phyloP scores from a whole-genome alignment of 2,888 invertebrate genomes.

The Meta bourneti region DNA sequence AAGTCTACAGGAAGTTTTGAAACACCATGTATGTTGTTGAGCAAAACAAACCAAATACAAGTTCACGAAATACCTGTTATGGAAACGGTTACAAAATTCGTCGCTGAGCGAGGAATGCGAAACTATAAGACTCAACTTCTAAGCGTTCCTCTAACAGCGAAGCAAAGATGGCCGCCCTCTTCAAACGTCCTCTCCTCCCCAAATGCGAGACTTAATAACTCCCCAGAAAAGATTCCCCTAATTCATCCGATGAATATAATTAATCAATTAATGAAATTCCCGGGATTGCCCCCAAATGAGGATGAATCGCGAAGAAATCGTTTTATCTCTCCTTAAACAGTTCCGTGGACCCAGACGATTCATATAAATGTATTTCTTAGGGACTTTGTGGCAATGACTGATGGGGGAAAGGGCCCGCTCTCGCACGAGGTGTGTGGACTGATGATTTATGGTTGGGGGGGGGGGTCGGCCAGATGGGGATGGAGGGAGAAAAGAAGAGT shows the following conservation, averaged over 20 bases:
- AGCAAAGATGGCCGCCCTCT: neutral
- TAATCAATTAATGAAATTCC: constrained; percentile 45
- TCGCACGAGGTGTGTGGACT: constrained; percentile 11
- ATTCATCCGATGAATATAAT: constrained; percentile 17
- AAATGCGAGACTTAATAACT: neutral
- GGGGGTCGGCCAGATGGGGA: neutral
- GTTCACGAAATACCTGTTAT: no score
- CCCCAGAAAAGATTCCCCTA: neutral
- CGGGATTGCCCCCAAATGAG: constrained; percentile 1
- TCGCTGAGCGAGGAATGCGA: no score
- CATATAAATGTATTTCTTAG: constrained; percentile 48
- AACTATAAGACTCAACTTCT: no score
- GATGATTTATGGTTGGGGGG: constrained; percentile 31
- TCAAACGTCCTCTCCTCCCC: neutral
- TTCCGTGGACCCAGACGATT: constrained; percentile 13
- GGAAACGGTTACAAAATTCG: no score
- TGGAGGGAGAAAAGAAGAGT: constrained; percentile 8
- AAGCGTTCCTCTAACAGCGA: neutral
- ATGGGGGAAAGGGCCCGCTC: constrained; percentile 5
- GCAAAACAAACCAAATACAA: no score
- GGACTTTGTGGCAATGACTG: constrained; percentile 31
- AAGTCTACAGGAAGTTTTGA: no score
- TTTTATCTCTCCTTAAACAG: constrained; percentile 34
- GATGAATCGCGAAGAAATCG: constrained; percentile 34
- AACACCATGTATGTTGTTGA: no score